Percentiles rank a stretch among this genome's conserved stretches.
These are phyloP conservation scores for Oegoconia quadripuncta DNA, from an alignment of 2,888 invertebrate genomes.

Conservation along the genomic window DNA sequence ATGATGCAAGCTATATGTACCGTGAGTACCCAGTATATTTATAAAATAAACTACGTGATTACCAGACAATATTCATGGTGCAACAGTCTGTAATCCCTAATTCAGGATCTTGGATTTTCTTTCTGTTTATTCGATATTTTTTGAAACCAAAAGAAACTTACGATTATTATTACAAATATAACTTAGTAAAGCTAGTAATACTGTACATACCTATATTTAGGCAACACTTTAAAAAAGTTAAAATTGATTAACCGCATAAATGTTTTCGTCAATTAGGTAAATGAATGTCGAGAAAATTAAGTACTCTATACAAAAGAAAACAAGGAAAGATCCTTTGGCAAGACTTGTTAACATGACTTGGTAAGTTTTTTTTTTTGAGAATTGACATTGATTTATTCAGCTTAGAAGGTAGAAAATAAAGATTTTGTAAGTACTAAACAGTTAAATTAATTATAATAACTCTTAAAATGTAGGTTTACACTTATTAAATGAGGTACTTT, in stretches of 20 bases:
- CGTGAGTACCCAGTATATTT: too few species aligned
- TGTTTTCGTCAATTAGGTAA: too few species aligned
- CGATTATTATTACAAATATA: conserved; percentile 40
- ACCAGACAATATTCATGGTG: too few species aligned
- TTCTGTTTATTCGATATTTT: conserved; percentile 18
- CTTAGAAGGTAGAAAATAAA: conserved; percentile 17
- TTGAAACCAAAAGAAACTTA: conserved; percentile 29
- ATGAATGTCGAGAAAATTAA: conserved; percentile 29
- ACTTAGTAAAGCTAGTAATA: conserved; percentile 77
- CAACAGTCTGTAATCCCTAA: neutral
- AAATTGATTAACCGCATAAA: neutral
- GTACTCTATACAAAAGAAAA: conserved; percentile 42
- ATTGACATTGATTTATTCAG: conserved; percentile 22
- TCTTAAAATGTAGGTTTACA: conserved; percentile 1
- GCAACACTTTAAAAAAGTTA: conserved; percentile 29
- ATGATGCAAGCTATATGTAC: too few species aligned
- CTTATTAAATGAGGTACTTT: conserved; percentile 74
- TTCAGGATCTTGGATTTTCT: neutral
- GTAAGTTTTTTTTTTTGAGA: conserved; percentile 1
- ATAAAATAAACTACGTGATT: too few species aligned
- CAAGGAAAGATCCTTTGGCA: conserved; percentile 62
- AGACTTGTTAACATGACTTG: conserved; percentile 29
- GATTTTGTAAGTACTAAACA: neutral
- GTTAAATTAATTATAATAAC: neutral
- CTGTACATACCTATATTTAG: conserved; percentile 70